Conservation (phyloP, 2,797 vertebrate genomes). For the Fistularia commersonii region DNA sequence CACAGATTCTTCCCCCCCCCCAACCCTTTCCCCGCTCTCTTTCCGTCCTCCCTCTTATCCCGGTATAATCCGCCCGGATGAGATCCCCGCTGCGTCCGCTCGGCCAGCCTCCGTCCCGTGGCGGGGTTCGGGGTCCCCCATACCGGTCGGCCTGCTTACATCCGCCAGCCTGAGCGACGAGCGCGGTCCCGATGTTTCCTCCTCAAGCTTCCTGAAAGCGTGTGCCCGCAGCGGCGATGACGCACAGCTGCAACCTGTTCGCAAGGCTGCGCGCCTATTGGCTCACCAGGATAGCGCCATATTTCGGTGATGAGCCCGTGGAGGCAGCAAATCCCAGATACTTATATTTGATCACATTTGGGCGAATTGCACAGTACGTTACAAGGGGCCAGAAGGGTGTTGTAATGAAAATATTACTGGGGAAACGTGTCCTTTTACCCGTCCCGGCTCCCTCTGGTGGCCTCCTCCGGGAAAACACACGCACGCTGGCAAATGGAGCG, state of each 20-base stretch:
- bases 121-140: constrained; percentile 68
- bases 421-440: too few relatives aligned
- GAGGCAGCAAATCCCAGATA: too few relatives aligned
- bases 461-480: too few relatives aligned
- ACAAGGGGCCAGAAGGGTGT: too few relatives aligned
- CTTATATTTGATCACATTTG: too few relatives aligned
- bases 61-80: constrained; percentile 52
- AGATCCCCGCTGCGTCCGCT: constrained; percentile 44
- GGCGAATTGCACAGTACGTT: too few relatives aligned
- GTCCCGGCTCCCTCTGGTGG: too few relatives aligned
- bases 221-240: constrained; percentile 61
- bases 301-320: constrained; percentile 67
- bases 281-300: constrained; percentile 75
- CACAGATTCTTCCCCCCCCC: too few relatives aligned
- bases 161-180: constrained; percentile 49
- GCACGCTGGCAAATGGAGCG: too few relatives aligned
- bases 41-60: too few relatives aligned
- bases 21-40: too few relatives aligned
- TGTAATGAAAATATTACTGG: too few relatives aligned
- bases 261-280: constrained; percentile 60
- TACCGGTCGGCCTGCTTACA: constrained; percentile 58
- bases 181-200: constrained; percentile 61
- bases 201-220: constrained; percentile 45
- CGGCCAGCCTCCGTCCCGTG: constrained; percentile 57
- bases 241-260: constrained; percentile 62